Evolutionary conservation across 2,888 invertebrate genomes (phyloP).

Genomic region (Melipona beecheii): DNA sequence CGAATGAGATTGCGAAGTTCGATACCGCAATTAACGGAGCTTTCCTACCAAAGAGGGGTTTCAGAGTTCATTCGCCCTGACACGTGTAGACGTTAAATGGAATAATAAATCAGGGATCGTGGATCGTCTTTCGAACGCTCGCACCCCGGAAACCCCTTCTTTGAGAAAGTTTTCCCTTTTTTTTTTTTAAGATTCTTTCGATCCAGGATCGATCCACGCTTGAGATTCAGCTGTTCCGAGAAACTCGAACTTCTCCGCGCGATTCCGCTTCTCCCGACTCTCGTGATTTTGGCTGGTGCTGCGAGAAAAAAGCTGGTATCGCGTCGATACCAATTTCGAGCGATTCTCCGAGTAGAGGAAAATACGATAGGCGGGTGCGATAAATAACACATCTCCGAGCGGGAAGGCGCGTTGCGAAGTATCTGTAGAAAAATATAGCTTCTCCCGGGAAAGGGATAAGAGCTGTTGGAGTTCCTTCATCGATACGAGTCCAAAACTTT

Average conservation of each 20-base stretch:
- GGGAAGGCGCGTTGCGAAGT: slow-evolving; percentile 47
- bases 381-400: slow-evolving; percentile 75
- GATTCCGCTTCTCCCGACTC: too few species aligned
- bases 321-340: slow-evolving; percentile 23
- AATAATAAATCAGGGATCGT: slow-evolving; percentile 51
- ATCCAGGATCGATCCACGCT: slow-evolving; percentile 18
- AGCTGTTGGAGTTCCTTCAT: slow-evolving; percentile 64
- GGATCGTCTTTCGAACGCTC: slow-evolving; percentile 2
- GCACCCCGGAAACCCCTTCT: too few species aligned
- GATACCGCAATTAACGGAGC: slow-evolving; percentile 71
- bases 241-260: too few species aligned
- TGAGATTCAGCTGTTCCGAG: too few species aligned
- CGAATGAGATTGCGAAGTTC: slow-evolving; percentile 70
- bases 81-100: slow-evolving; percentile 59
- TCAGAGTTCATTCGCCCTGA: slow-evolving; percentile 29
- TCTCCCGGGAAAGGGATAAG: slow-evolving; percentile 51
- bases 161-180: background rate
- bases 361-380: slow-evolving; percentile 70
- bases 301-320: slow-evolving; percentile 27
- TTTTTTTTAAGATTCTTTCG: background rate
- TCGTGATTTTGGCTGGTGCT: slow-evolving; percentile 11
- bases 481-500: slow-evolving; percentile 42
- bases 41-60: slow-evolving; percentile 40
- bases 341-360: slow-evolving; percentile 52
- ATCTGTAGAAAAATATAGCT: slow-evolving; percentile 62